phyloP scores from a whole-genome alignment of 2,888 invertebrate genomes.

The Melinaea menophilus region DNA sequence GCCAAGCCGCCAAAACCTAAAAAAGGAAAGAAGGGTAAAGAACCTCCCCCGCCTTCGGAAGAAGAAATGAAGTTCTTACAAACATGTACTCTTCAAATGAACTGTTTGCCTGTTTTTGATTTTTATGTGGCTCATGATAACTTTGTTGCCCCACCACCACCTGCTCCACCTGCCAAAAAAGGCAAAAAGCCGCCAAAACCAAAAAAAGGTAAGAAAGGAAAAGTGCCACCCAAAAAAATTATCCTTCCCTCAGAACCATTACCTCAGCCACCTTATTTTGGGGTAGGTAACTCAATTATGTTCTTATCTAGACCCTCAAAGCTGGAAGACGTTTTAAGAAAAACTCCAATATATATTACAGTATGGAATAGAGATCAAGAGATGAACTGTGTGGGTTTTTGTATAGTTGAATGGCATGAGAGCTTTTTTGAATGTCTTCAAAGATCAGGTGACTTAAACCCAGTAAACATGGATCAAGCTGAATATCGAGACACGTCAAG shows the following conservation, averaged over 20 bases:
- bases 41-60: conserved; percentile 64
- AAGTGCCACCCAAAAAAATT: conserved; percentile 44
- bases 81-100: conserved; percentile 69
- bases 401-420: conserved; percentile 61
- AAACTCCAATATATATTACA: conserved; percentile 64
- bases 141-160: conserved; percentile 66
- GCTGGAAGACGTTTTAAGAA: conserved; percentile 56
- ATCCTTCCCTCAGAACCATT: conserved; percentile 65
- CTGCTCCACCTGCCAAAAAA: conserved; percentile 53
- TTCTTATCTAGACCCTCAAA: conserved; percentile 65
- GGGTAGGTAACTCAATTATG: conserved; percentile 67
- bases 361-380: conserved; percentile 71
- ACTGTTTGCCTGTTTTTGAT: conserved; percentile 65
- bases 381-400: conserved; percentile 63
- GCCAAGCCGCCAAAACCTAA: conserved; percentile 35
- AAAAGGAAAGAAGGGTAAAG: conserved; percentile 60
- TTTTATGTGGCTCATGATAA: conserved; percentile 72
- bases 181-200: conserved; percentile 47
- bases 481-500: conserved; percentile 59
- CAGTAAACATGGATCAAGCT: conserved; percentile 61
- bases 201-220: conserved; percentile 52
- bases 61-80: conserved; percentile 72
- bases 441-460: conserved; percentile 56
- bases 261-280: conserved; percentile 69
- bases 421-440: conserved; percentile 60